A percentile compares a stretch with the other conserved stretches of the same genome.
Conservation (phyloP, 2,113 vertebrate genomes). For the Geococcyx californianus region DNA sequence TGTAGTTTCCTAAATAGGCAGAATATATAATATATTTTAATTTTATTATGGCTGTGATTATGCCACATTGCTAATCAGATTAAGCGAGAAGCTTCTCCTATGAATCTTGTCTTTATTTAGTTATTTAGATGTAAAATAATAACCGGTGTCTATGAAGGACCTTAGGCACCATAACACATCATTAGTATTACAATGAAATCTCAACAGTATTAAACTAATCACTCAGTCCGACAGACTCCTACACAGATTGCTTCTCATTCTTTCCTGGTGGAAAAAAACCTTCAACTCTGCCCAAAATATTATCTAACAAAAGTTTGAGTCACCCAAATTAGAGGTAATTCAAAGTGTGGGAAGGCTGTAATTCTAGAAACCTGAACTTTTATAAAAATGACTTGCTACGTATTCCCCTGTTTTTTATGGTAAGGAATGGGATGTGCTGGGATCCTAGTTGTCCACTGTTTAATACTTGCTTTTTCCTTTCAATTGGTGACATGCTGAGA, state of each 20-base stretch:
- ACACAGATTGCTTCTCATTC: background rate
- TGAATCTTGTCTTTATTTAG: constrained; percentile 10
- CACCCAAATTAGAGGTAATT: background rate
- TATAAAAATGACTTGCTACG: background rate
- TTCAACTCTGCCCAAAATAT: background rate
- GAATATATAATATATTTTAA: background rate
- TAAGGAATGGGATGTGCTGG: background rate
- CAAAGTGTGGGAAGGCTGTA: background rate
- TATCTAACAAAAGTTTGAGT: background rate
- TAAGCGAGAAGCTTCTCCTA: background rate
- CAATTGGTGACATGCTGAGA: background rate
- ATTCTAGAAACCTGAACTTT: background rate
- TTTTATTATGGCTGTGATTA: background rate
- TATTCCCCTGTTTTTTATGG: background rate
- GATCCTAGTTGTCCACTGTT: background rate
- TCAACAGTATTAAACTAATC: constrained; percentile 58
- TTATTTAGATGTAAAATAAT: constrained; percentile 32
- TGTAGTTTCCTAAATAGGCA: background rate
- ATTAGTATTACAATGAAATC: constrained; percentile 39
- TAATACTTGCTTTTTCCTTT: background rate
- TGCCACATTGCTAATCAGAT: background rate
- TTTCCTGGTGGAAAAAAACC: background rate
- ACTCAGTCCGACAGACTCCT: constrained; percentile 1
- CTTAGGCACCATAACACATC: background rate
- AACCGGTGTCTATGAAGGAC: background rate